Conservation (phyloP, 1,140 invertebrate genomes). For the Callitettix versicolor region DNA sequence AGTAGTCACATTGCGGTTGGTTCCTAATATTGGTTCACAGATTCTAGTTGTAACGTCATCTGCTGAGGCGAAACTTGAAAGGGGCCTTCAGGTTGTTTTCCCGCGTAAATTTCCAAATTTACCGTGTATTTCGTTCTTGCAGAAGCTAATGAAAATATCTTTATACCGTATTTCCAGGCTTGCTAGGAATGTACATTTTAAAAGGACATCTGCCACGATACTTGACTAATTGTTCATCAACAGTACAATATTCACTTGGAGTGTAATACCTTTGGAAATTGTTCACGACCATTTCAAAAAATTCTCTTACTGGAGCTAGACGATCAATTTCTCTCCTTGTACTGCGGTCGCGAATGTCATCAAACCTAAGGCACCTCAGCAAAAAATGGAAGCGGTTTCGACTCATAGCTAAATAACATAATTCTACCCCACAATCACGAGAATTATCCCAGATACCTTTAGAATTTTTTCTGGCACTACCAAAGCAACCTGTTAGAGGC, state of each 20-base stretch:
- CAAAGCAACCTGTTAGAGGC: background rate
- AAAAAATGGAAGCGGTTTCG: constrained; percentile 30
- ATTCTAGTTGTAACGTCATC: constrained; percentile 30
- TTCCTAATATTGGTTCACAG: constrained; percentile 27
- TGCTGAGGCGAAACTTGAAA: constrained; percentile 23
- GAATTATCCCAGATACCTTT: constrained; percentile 13
- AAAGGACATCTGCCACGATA: constrained; percentile 31
- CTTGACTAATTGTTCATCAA: constrained; percentile 33
- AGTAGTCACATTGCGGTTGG: constrained; percentile 28
- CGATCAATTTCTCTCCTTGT: constrained; percentile 28
- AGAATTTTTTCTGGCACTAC: constrained; percentile 6
- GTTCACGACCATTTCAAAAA: constrained; percentile 24
- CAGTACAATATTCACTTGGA: constrained; percentile 26
- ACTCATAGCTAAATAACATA: constrained; percentile 28
- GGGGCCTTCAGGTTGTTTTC: constrained; percentile 29
- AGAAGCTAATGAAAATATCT: constrained; percentile 10
- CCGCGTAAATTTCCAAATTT: constrained; percentile 11
- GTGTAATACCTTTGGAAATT: constrained; percentile 25
- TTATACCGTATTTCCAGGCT: constrained; percentile 8
- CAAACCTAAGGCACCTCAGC: constrained; percentile 28
- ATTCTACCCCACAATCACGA: constrained; percentile 23
- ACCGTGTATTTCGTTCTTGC: constrained; percentile 8
- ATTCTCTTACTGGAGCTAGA: constrained; percentile 28
- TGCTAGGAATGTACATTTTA: constrained; percentile 27
- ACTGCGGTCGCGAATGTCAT: constrained; percentile 25